A percentile compares a stretch with the other conserved stretches of the same genome.
Conservation (phyloP, 64 coral and sea anemone genomes). For the Acropora tenuis region DNA sequence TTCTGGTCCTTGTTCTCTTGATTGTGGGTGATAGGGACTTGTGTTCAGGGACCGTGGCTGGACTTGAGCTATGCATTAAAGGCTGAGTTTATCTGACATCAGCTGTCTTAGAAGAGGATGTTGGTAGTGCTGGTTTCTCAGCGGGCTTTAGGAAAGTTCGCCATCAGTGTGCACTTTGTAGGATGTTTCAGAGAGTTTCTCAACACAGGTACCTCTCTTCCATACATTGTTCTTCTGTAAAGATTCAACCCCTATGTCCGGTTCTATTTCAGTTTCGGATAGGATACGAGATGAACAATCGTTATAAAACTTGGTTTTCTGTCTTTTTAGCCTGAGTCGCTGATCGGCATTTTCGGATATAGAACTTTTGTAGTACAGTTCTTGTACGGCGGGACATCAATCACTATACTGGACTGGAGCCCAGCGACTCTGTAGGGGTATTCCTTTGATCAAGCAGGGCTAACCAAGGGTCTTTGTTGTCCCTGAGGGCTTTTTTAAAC, state of each 20-base stretch:
- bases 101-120: background rate
- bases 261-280: slow-evolving; percentile 64
- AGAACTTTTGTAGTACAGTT: too few species aligned
- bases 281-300: slow-evolving; percentile 4
- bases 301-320: slow-evolving; percentile 1
- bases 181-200: slow-evolving; percentile 71
- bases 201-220: slow-evolving; percentile 51
- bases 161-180: slow-evolving; percentile 52
- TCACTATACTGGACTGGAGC: too few species aligned
- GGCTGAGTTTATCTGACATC: background rate
- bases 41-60: background rate
- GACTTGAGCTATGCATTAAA: background rate
- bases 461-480: too few species aligned
- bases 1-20: too few species aligned
- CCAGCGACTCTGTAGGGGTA: too few species aligned
- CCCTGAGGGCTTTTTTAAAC: too few species aligned
- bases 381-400: too few species aligned
- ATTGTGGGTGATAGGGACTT: background rate
- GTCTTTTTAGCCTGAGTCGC: background rate
- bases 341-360: background rate
- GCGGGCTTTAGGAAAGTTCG: slow-evolving; percentile 6
- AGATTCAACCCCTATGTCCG: slow-evolving; percentile 54
- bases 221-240: slow-evolving; percentile 47
- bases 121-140: slow-evolving; percentile 3
- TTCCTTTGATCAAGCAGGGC: too few species aligned